Evolutionary conservation across 1,140 invertebrate genomes (phyloP), one percentile per base, ranked within the genome.

Genomic region (Zaprionus tsacasi): DNA sequence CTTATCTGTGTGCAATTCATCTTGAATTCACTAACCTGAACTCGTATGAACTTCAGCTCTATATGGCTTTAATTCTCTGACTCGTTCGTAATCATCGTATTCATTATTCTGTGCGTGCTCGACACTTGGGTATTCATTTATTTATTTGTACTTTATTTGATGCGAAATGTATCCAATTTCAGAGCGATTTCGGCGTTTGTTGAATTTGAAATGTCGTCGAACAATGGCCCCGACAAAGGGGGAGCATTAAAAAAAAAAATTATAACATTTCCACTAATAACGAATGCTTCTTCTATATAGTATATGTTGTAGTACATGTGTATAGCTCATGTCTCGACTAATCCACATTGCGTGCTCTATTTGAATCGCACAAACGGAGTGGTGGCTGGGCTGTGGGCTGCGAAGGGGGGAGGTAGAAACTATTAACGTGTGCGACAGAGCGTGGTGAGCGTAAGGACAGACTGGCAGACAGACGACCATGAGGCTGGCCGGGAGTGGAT

Each of bases 351-450:
- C 82, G 83, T 88, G 69, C 63, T 68, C 55, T 63, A 56, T 61
- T 76, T 72, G 40, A 60, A 13, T 21, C n/a, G 38, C 2, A 2
- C 7, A n/a, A n/a, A n/a, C n/a, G 30, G 30, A 33, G 30, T 5
- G 33, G 33, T n/a, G n/a, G n/a, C n/a, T n/a, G n/a, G n/a, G n/a
- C n/a, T n/a, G n/a, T n/a, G n/a, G n/a, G n/a, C n/a, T n/a, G n/a
- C n/a, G n/a, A n/a, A n/a, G n/a, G 35, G 54, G 17, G n/a, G 78
- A 88, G 80, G 83, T 83, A 74, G 81, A 88, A 88, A 88, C 83
- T 80, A 88, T 89, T 78, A 89, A 78, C 78, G 78, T 89, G 85
- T 83, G 65, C 85, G 58, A 61, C 68, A 73, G 85, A 88, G 80
- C 83, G 66, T 82, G 80, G 66, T 68, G 45, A 30, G 13, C 33